Percentiles rank a stretch among this genome's conserved stretches.
Evolutionary conservation across 2,888 invertebrate species (phyloP).

Genomic region (Netelia melanura): DNA sequence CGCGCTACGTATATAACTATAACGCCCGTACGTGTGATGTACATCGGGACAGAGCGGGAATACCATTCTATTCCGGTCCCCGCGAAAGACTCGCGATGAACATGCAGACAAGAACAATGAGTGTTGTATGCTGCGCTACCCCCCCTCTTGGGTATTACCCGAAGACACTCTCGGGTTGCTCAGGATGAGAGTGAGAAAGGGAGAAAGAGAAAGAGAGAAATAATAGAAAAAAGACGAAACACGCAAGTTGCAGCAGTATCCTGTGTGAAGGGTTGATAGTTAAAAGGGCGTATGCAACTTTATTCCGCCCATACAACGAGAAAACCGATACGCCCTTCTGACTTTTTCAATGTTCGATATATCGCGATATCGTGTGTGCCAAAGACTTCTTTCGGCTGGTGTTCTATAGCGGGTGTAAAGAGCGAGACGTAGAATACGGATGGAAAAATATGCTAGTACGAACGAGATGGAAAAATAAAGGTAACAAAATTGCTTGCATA

Average conservation of each 20-base stretch:
- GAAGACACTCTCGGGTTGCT: slow-evolving; percentile 58
- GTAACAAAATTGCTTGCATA: slow-evolving; percentile 64
- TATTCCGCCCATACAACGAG: slow-evolving; percentile 18
- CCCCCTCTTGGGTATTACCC: slow-evolving; percentile 64
- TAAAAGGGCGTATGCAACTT: not conserved
- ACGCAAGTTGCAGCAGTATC: not conserved
- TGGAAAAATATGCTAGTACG: slow-evolving; percentile 48
- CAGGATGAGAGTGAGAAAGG: slow-evolving; percentile 13
- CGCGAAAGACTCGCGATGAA: slow-evolving; percentile 71
- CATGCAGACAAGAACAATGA: slow-evolving; percentile 83
- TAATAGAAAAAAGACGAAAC: slow-evolving; percentile 11
- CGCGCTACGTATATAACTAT: slow-evolving; percentile 29
- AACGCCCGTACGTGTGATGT: slow-evolving; percentile 12
- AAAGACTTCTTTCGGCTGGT: slow-evolving; percentile 19
- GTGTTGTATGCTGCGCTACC: slow-evolving; percentile 74
- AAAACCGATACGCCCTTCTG: slow-evolving; percentile 29
- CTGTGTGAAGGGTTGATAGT: not conserved
- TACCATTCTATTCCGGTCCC: slow-evolving; percentile 82
- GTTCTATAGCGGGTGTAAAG: slow-evolving; percentile 48
- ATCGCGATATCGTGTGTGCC: slow-evolving; percentile 2
- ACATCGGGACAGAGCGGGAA: slow-evolving; percentile 60
- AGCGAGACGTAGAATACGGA: slow-evolving; percentile 52
- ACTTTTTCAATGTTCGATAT: not conserved
- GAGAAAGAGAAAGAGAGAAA: slow-evolving; percentile 18
- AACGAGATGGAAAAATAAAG: slow-evolving; percentile 59